A percentile compares a stretch with the other conserved stretches of the same genome.
phyloP scores from a whole-genome alignment of 2,888 invertebrate species.

The Mimachlamys varia region DNA sequence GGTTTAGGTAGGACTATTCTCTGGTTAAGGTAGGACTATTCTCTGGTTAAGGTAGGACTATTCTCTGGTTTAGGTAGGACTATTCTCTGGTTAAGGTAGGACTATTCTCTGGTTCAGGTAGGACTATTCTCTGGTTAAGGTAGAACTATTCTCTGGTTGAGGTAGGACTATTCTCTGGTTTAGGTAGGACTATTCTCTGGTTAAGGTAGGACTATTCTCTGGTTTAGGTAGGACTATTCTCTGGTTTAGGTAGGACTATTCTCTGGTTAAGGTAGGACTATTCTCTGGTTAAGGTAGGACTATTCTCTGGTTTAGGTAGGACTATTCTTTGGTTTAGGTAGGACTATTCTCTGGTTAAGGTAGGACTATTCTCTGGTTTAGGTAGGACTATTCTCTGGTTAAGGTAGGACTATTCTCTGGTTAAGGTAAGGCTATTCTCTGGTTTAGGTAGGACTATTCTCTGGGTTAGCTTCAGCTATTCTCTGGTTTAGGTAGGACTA shows the following conservation, averaged over 20 bases:
- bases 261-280: not conserved
- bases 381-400: not conserved
- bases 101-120: not conserved
- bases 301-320: not conserved
- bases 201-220: not conserved
- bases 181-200: not conserved
- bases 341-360: not conserved
- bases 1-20: too few species aligned
- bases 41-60: not conserved
- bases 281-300: not conserved
- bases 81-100: not conserved
- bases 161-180: not conserved
- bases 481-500: too few species aligned
- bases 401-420: not conserved
- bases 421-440: not conserved
- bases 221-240: not conserved
- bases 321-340: not conserved
- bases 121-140: not conserved
- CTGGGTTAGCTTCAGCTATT: not conserved
- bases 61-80: not conserved
- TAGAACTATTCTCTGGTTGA: too few species aligned
- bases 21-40: not conserved
- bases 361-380: not conserved
- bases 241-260: not conserved
- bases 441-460: too few species aligned